Percentiles rank a stretch among this genome's conserved stretches.
These are phyloP conservation scores for Dynastes hyllus DNA, from an alignment of 2,888 invertebrate species.

Conservation along the genomic window DNA sequence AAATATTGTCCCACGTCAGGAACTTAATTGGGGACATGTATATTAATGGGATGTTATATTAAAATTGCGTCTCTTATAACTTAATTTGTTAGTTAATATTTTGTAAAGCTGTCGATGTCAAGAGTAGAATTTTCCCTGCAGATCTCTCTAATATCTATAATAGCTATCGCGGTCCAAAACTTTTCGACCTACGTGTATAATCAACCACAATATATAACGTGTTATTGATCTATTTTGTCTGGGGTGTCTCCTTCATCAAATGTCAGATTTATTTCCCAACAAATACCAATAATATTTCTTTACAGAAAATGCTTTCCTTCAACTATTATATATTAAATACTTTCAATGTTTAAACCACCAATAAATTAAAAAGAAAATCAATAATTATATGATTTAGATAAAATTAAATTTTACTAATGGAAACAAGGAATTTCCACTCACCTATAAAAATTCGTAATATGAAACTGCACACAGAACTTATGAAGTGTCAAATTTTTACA, in stretches of 20 bases:
- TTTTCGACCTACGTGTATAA: constrained; percentile 17
- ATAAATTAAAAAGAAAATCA: not conserved
- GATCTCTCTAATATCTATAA: not conserved
- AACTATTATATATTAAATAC: too few relatives aligned
- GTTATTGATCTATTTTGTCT: constrained; percentile 53
- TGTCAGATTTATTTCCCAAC: not conserved
- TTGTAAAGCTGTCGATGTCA: too few relatives aligned
- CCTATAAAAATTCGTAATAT: constrained; percentile 47
- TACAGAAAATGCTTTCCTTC: too few relatives aligned
- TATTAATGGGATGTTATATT: not conserved
- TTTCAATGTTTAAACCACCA: not conserved
- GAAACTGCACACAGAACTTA: constrained; percentile 44
- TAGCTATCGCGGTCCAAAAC: not conserved
- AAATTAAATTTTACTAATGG: not conserved
- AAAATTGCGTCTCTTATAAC: not conserved
- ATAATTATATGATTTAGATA: not conserved
- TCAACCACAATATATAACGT: not conserved
- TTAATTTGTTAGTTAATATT: too few relatives aligned
- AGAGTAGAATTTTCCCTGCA: not conserved
- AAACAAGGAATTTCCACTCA: constrained; percentile 28
- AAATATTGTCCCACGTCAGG: not conserved
- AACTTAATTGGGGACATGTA: not conserved
- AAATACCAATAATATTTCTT: not conserved
- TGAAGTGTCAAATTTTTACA: constrained; percentile 56
- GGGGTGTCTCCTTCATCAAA: constrained; percentile 35